Evolutionary conservation across 64 coral and sea anemone genomes (phyloP), one percentile per base, ranked within the genome.

Genomic region (Porites australiensis): DNA sequence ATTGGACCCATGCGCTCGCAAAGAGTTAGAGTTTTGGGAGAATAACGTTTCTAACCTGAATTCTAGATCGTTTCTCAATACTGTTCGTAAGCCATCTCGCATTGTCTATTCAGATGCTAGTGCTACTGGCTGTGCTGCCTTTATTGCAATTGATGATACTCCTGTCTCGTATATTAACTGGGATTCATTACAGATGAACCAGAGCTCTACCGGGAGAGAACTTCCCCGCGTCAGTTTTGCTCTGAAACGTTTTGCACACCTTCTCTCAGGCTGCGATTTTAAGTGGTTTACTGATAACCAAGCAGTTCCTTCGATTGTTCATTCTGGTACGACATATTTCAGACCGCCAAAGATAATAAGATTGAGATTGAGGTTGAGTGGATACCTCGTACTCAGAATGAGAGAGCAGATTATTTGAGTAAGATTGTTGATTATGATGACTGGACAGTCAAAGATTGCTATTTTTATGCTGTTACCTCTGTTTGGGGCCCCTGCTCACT

Each of bases 251-350:
- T 74, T 92, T 74, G 16, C 20, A 53, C 57, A 68, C 47, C 67
- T 70, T n/a, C 48, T 93, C 13, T 74, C 16, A 51, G 54, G 72
- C 45, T 58, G 22, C 77, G 45, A 48, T 51, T 74, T 88, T 52
- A 79, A 88, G 70, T 92, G 82, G 81, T 95, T 66, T 91, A 95
- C 89, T 27, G 89, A 92, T 43, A 70, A 94, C 59, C 90, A 92
- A 82, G 89, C 89, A 23, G 77, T 92, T 59, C 14, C 43, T 21
- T 64, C 7, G 50, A 95, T 95, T 72, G 64, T 91, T 13, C 72
- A 95, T 53, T 95, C 82, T 19, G 73, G 89, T 50, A 95, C 47
- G 88, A 89, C 8, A 79, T 89, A 27, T 89, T 68, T 89, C 50
- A 84, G 44, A 75, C 11, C 16, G 62, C 91, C 15, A 93, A 88